Percentiles rank a stretch among this genome's conserved stretches.
These are phyloP conservation scores for Drosophila kepulauana DNA, from an alignment of 1,140 invertebrate genomes.

Conservation along the genomic window DNA sequence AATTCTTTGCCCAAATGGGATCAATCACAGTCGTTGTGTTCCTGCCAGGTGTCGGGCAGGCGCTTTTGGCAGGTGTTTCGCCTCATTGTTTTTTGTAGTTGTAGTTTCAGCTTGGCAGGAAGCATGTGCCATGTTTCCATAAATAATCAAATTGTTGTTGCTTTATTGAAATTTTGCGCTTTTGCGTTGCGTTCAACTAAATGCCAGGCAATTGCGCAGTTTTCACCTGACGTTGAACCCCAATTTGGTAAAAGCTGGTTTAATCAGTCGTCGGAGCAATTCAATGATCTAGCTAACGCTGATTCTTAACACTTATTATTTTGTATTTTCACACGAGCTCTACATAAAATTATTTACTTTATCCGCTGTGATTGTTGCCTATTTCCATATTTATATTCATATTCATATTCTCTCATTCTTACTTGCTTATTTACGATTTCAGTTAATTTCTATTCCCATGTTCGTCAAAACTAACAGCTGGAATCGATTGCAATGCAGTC, in stretches of 20 bases:
- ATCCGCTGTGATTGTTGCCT: neutral
- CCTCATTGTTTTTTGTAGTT: constrained; percentile 43
- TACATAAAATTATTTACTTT: neutral
- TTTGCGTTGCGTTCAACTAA: constrained; percentile 26
- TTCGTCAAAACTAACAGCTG: neutral
- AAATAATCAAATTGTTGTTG: constrained; percentile 61
- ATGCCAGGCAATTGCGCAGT: constrained; percentile 63
- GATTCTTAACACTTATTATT: neutral
- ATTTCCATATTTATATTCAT: neutral
- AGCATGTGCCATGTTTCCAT: constrained; percentile 69
- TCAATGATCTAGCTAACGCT: neutral
- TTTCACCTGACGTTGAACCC: constrained; percentile 54
- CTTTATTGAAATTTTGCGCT: constrained; percentile 37
- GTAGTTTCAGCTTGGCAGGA: constrained; percentile 51
- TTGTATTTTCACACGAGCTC: neutral
- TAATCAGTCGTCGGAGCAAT: constrained; percentile 6
- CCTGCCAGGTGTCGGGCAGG: constrained; percentile 58
- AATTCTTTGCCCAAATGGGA: constrained; percentile 77
- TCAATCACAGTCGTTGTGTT: constrained; percentile 29
- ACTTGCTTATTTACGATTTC: neutral
- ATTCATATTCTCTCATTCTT: neutral
- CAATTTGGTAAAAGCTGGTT: constrained; percentile 68
- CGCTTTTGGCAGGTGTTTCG: constrained; percentile 68
- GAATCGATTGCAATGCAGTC: neutral
- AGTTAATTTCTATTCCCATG: constrained; percentile 4